Percentiles rank a stretch among this genome's conserved stretches.
phyloP scores from a whole-genome alignment of 2,113 vertebrate species.

The Asarcornis scutulata region DNA sequence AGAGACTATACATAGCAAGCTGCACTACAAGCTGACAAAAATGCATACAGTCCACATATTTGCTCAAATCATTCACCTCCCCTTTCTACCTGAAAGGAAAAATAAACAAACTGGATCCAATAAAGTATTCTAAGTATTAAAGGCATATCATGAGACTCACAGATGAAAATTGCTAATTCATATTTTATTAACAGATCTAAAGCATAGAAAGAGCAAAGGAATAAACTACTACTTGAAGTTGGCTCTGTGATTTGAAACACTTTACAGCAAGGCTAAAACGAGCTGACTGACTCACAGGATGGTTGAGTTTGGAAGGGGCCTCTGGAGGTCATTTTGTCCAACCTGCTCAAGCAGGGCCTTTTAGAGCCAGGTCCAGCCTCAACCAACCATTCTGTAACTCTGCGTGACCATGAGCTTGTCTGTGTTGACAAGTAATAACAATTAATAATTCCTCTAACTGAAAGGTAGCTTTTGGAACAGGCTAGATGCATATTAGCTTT shows the following conservation, averaged over 20 bases:
- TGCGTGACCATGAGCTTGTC: not conserved
- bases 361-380: not conserved
- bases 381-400: not conserved
- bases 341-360: not conserved
- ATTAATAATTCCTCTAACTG: not conserved
- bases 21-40: not conserved
- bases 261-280: not conserved
- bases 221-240: not conserved
- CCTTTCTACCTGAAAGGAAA: not conserved
- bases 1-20: not conserved
- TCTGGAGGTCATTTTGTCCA: not conserved
- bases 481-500: not conserved
- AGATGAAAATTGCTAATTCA: not conserved
- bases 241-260: not conserved
- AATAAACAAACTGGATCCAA: not conserved
- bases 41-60: not conserved
- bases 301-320: not conserved
- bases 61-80: not conserved
- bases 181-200: not conserved
- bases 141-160: not conserved
- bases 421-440: fast-evolving
- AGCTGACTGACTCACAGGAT: not conserved
- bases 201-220: not conserved
- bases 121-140: not conserved
- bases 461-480: not conserved